phyloP scores from a whole-genome alignment of 2,113 vertebrate genomes.

The Gavia stellata region DNA sequence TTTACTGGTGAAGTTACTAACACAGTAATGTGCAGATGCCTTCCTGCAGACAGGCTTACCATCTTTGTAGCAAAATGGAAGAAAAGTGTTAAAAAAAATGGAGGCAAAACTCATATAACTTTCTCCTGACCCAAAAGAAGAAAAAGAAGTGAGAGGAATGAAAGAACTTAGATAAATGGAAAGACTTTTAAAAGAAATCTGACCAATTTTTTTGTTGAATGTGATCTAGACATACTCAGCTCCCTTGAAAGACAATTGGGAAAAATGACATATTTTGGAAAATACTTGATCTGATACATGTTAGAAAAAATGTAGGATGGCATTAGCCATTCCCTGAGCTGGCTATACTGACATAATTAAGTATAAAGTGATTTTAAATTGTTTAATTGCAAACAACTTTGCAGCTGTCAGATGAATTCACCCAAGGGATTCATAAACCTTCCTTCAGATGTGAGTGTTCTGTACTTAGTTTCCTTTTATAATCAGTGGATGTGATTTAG shows the following conservation, averaged over 20 bases:
- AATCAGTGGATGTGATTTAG: background rate
- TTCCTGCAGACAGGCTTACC: background rate
- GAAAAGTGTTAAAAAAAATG: background rate
- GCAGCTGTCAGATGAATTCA: background rate
- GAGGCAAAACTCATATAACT: background rate
- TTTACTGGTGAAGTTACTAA: background rate
- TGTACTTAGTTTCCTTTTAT: background rate
- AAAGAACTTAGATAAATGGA: background rate
- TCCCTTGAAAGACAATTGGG: background rate
- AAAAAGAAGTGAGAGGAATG: background rate
- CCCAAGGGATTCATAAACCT: background rate
- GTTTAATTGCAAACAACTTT: background rate
- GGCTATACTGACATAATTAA: background rate
- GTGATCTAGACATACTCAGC: background rate
- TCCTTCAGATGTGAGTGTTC: background rate
- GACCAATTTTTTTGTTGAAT: background rate
- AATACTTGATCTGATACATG: background rate
- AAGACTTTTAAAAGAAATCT: background rate
- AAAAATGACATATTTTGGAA: background rate
- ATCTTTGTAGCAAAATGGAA: background rate
- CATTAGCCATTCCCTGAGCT: background rate
- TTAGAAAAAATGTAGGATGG: background rate
- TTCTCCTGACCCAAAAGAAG: background rate
- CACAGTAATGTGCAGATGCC: background rate
- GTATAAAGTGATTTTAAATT: background rate